phyloP scores from a whole-genome alignment of 2,888 invertebrate species.

The Sminthurinus aureus region DNA sequence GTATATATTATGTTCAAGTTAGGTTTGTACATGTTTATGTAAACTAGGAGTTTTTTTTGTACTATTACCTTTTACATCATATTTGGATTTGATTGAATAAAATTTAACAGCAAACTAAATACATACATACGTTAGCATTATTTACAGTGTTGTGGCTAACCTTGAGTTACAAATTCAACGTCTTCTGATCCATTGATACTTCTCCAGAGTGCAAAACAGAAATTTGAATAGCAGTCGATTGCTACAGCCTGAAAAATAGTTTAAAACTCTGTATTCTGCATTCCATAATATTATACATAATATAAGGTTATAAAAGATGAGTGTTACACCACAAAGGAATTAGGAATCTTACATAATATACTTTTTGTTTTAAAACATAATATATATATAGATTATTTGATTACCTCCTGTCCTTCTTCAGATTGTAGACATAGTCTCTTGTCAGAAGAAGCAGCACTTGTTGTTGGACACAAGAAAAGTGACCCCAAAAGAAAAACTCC shows the following conservation, averaged over 20 bases:
- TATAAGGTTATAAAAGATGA: no score
- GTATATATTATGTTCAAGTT: no score
- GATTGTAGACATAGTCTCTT: constrained; percentile 11
- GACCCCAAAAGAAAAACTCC: constrained; percentile 7
- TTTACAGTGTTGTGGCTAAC: constrained; percentile 63
- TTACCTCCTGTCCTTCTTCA: constrained; percentile 9
- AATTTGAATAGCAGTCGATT: constrained; percentile 63
- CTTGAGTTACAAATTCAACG: constrained; percentile 73
- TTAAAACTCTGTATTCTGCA: not conserved
- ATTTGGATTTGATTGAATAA: not conserved
- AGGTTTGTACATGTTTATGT: no score
- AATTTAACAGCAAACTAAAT: not conserved
- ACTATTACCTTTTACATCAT: not conserved
- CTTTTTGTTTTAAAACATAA: not conserved
- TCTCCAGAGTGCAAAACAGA: constrained; percentile 77
- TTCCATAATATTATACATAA: no score
- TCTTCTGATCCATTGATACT: constrained; percentile 68
- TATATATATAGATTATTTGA: no score
- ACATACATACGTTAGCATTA: not conserved
- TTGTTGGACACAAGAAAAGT: constrained; percentile 1
- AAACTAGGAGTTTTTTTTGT: not conserved
- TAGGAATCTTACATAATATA: no score
- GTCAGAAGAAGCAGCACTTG: not conserved
- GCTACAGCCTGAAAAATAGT: constrained; percentile 27
- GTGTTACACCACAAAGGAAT: no score